phyloP scores from a whole-genome alignment of 2,888 invertebrate genomes.

The Drymonia ruficornis region DNA sequence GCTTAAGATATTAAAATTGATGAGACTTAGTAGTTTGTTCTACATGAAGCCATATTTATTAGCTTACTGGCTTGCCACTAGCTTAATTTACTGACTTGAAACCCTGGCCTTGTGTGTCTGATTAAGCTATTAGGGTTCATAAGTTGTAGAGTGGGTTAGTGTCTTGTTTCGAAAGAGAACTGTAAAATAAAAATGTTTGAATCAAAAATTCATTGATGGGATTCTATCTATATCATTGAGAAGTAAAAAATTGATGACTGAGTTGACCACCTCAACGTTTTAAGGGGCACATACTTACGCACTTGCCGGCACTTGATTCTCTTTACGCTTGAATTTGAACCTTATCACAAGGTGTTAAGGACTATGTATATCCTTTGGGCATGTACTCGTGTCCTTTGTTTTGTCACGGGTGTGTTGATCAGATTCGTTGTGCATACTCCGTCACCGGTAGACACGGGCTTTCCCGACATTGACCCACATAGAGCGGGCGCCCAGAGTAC shows the following conservation, averaged over 20 bases:
- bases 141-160: not conserved
- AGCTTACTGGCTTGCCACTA: too few relatives aligned
- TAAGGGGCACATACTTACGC: constrained; percentile 12
- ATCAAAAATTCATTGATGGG: not conserved
- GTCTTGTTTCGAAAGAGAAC: too few relatives aligned
- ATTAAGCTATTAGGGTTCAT: not conserved
- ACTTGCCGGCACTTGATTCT: constrained; percentile 10
- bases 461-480: constrained; percentile 86
- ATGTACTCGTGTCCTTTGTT: constrained; percentile 69
- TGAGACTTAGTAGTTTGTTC: too few relatives aligned
- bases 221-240: not conserved
- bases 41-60: too few relatives aligned
- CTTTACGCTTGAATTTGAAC: constrained; percentile 45
- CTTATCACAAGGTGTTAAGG: constrained; percentile 56
- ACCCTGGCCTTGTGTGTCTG: not conserved
- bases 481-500: constrained; percentile 84
- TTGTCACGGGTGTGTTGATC: constrained; percentile 81
- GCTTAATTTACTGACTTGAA: too few relatives aligned
- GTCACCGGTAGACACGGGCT: constrained; percentile 85
- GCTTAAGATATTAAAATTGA: too few relatives aligned
- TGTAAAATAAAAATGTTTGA: too few relatives aligned
- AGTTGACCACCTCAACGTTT: constrained; percentile 7
- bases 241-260: not conserved
- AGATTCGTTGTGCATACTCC: constrained; percentile 84
- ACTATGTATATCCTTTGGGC: constrained; percentile 42